phyloP scores from a whole-genome alignment of 2,113 vertebrate genomes.

The Melanostigma gelatinosum region DNA sequence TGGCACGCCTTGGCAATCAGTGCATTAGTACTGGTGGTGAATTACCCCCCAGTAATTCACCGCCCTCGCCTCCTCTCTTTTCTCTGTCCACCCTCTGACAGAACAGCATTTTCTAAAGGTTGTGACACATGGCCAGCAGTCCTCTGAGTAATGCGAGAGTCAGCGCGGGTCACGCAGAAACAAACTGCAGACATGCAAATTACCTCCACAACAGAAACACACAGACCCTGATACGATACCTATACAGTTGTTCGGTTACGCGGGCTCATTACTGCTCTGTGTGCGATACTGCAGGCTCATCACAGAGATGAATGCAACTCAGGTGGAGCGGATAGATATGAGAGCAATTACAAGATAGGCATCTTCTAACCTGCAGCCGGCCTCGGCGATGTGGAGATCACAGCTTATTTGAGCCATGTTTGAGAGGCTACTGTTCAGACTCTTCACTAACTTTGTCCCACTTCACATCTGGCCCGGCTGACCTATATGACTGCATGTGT shows the following conservation, averaged over 20 bases:
- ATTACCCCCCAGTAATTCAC: conserved; percentile 43
- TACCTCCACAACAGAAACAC: not conserved
- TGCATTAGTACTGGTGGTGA: conserved; percentile 38
- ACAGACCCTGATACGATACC: conserved; percentile 1
- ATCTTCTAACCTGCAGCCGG: conserved; percentile 52
- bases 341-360: conserved; percentile 62
- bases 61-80: conserved; percentile 20
- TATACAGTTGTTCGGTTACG: conserved; percentile 11
- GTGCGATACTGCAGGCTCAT: conserved; percentile 52
- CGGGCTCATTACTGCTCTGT: conserved; percentile 32
- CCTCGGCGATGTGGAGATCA: conserved; percentile 35
- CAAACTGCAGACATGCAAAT: conserved; percentile 29
- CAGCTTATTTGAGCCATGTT: conserved; percentile 33
- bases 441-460: conserved; percentile 22
- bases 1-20: conserved; percentile 56
- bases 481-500: conserved; percentile 20
- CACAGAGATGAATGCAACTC: conserved; percentile 54
- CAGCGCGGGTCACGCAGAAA: conserved; percentile 33
- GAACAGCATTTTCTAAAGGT: conserved; percentile 18
- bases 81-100: not conserved
- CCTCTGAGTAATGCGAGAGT: conserved; percentile 41
- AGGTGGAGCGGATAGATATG: conserved; percentile 52
- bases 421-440: conserved; percentile 46
- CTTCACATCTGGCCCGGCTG: conserved; percentile 47
- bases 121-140: conserved; percentile 26